These are phyloP conservation scores for Berghia stephanieae DNA, from an alignment of 1,140 invertebrate species.

Conservation along the genomic window DNA sequence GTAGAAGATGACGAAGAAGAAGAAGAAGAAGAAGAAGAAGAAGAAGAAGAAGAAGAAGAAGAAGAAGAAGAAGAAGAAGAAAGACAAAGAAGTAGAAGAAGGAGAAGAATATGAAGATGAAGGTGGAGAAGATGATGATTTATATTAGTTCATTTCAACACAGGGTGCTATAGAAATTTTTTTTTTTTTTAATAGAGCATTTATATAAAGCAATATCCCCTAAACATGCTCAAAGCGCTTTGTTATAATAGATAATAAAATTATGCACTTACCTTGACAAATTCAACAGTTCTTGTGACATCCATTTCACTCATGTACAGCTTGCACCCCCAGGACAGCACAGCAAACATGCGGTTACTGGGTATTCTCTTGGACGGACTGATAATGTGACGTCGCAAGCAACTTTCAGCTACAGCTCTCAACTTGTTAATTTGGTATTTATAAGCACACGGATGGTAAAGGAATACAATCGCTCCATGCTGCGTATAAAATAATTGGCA, in stretches of 20 bases:
- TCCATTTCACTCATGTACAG: slow-evolving; percentile 37
- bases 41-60: too few relatives aligned
- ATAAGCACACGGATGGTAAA: slow-evolving; percentile 89
- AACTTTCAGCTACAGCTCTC: slow-evolving; percentile 74
- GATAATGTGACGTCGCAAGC: slow-evolving; percentile 83
- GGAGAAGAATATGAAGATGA: neutral
- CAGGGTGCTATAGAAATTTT: neutral
- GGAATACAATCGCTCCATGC: slow-evolving; percentile 85
- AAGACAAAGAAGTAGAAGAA: neutral
- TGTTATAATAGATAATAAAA: neutral
- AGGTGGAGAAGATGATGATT: neutral
- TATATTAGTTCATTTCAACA: neutral
- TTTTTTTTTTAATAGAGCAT: neutral
- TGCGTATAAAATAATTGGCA: too few relatives aligned
- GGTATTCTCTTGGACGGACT: slow-evolving; percentile 73
- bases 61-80: neutral
- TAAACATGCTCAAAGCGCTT: neutral
- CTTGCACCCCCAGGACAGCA: slow-evolving; percentile 43
- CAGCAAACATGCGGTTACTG: slow-evolving; percentile 38
- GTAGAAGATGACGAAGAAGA: too few relatives aligned
- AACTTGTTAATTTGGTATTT: slow-evolving; percentile 73
- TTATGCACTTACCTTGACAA: slow-evolving; percentile 36
- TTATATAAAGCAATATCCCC: neutral
- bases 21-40: too few relatives aligned
- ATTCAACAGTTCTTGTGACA: slow-evolving; percentile 8